phyloP scores from a whole-genome alignment of 2,888 invertebrate species.

The Noctuana brunneofusca region DNA sequence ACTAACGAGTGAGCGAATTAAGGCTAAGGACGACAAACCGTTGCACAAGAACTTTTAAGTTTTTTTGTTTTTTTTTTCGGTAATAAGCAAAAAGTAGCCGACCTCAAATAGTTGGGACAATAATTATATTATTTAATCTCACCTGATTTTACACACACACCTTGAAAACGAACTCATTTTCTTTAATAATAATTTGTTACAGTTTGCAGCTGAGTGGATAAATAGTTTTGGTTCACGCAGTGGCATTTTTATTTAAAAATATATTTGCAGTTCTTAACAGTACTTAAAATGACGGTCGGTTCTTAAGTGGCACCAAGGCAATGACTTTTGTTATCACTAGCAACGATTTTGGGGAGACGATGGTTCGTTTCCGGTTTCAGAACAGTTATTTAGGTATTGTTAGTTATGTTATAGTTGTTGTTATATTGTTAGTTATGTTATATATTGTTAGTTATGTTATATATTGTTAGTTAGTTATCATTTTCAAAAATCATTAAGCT shows the following conservation, averaged over 20 bases:
- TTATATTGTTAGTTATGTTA: too few relatives aligned
- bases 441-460: too few relatives aligned
- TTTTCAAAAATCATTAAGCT: too few relatives aligned
- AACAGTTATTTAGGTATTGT: too few relatives aligned
- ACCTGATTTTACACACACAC: conserved; percentile 40
- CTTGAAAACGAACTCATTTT: conserved; percentile 13
- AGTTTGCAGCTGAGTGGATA: conserved; percentile 2
- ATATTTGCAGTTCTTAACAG: not conserved
- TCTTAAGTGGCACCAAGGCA: not conserved
- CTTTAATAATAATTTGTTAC: conserved; percentile 8
- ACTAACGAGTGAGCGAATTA: conserved; percentile 51
- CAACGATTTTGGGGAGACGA: too few relatives aligned
- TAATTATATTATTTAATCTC: conserved; percentile 57
- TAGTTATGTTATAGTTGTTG: too few relatives aligned
- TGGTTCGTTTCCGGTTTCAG: too few relatives aligned
- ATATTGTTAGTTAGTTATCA: too few relatives aligned
- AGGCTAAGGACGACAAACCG: conserved; percentile 57
- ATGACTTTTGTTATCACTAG: not conserved
- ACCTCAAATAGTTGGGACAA: conserved; percentile 52
- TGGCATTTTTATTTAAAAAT: not conserved
- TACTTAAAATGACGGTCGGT: too few relatives aligned
- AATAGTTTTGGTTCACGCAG: conserved; percentile 4
- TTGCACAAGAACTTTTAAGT: conserved; percentile 36
- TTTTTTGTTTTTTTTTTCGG: conserved; percentile 20
- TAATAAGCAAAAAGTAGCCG: conserved; percentile 48